phyloP scores from a whole-genome alignment of 2,113 vertebrate genomes.

The Ammodytes dubius region DNA sequence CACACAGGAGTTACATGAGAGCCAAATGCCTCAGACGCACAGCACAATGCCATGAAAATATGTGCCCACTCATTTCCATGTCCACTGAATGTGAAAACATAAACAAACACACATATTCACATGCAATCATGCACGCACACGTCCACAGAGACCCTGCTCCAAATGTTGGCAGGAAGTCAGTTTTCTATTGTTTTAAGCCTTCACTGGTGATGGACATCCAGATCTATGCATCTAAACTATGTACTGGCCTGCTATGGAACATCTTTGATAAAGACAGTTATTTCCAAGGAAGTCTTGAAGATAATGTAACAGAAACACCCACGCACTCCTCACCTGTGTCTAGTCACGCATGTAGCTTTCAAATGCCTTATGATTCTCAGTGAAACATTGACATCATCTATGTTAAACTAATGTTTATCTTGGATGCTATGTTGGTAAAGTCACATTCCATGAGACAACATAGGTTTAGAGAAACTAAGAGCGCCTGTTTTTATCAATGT shows the following conservation, averaged over 20 bases:
- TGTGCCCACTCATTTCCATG: conserved; percentile 20
- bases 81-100: neutral
- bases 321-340: neutral
- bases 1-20: conserved; percentile 21
- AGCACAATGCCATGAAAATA: conserved; percentile 5
- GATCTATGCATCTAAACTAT: neutral
- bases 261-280: conserved; percentile 13
- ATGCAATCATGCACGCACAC: neutral
- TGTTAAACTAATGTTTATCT: conserved; percentile 18
- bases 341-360: neutral
- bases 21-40: conserved; percentile 15
- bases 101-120: neutral
- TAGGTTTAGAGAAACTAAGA: neutral
- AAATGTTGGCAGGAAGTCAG: neutral
- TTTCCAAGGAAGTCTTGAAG: neutral
- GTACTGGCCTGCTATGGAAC: neutral
- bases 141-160: neutral
- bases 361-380: neutral
- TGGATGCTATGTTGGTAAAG: neutral
- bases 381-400: neutral
- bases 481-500: neutral
- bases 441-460: conserved; percentile 2
- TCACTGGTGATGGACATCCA: neutral
- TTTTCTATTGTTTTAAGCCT: neutral
- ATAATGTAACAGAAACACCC: conserved; percentile 1